Evolutionary conservation across 1,140 invertebrate genomes (phyloP).

Genomic region (Bombus haemorrhoidalis): DNA sequence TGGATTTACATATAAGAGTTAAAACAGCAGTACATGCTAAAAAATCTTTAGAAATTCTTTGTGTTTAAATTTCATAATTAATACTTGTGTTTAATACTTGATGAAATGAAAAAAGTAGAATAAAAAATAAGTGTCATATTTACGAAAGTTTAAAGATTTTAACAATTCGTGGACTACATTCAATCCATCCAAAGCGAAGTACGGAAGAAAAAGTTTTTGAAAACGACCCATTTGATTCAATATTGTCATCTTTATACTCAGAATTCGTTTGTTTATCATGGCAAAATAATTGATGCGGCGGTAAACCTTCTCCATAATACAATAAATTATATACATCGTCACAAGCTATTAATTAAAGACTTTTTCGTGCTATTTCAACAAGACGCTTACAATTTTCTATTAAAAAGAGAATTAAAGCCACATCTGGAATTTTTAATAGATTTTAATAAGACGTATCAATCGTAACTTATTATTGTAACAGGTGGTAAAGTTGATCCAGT

Average conservation of each 20-base stretch:
- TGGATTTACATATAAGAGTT: constrained; percentile 33
- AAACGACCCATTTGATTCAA: constrained; percentile 87
- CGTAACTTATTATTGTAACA: constrained; percentile 78
- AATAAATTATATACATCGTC: constrained; percentile 89
- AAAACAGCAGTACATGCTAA: neutral
- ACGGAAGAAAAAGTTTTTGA: constrained; percentile 87
- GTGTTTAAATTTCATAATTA: neutral
- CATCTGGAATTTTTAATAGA: neutral
- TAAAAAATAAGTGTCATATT: constrained; percentile 42
- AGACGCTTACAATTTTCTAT: constrained; percentile 81
- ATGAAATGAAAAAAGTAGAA: neutral
- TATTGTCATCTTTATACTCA: constrained; percentile 82
- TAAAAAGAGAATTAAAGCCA: constrained; percentile 17
- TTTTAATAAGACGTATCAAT: neutral
- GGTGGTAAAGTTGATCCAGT: constrained; percentile 83
- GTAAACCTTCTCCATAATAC: constrained; percentile 80
- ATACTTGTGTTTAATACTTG: neutral
- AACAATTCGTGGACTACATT: constrained; percentile 82
- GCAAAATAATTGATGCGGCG: constrained; percentile 83
- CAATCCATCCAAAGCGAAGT: constrained; percentile 87
- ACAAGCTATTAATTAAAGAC: constrained; percentile 84
- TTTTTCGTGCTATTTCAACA: constrained; percentile 83
- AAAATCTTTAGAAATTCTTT: neutral
- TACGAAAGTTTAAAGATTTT: constrained; percentile 80
- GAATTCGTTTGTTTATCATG: constrained; percentile 82